Evolutionary conservation across 2,888 invertebrate species (phyloP).

Genomic region (Euplexia lucipara): DNA sequence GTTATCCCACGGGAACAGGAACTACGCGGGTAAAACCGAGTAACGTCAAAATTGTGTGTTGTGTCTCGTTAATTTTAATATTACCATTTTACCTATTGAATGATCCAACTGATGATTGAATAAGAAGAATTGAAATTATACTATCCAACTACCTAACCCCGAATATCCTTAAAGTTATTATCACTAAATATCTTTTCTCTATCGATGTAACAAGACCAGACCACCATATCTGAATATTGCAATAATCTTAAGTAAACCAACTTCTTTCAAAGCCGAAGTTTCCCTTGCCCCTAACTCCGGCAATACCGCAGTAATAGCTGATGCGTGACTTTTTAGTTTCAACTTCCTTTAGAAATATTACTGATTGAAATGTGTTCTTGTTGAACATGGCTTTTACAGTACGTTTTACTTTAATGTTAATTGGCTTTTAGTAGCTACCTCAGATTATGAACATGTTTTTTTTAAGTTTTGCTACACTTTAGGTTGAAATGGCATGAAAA

Average conservation of each 20-base stretch:
- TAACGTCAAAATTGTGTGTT: too few species aligned
- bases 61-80: too few species aligned
- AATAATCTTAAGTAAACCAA: constrained; percentile 58
- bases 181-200: constrained; percentile 20
- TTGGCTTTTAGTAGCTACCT: background rate
- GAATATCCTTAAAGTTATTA: constrained; percentile 4
- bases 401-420: constrained; percentile 25
- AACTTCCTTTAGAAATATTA: constrained; percentile 47
- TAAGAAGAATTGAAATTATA: too few species aligned
- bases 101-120: too few species aligned
- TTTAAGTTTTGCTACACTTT: too few species aligned
- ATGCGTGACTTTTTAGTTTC: constrained; percentile 57
- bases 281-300: constrained; percentile 36
- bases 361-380: constrained; percentile 49
- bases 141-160: too few species aligned
- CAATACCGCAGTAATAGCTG: constrained; percentile 44
- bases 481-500: too few species aligned
- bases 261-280: constrained; percentile 44
- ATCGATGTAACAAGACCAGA: constrained; percentile 33
- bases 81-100: too few species aligned
- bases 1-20: too few species aligned
- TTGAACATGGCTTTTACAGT: constrained; percentile 25
- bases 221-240: constrained; percentile 54
- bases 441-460: too few species aligned
- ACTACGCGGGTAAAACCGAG: too few species aligned